These are phyloP conservation scores for Periophthalmus magnuspinnatus DNA, from an alignment of 2,797 vertebrate species.

Conservation along the genomic window DNA sequence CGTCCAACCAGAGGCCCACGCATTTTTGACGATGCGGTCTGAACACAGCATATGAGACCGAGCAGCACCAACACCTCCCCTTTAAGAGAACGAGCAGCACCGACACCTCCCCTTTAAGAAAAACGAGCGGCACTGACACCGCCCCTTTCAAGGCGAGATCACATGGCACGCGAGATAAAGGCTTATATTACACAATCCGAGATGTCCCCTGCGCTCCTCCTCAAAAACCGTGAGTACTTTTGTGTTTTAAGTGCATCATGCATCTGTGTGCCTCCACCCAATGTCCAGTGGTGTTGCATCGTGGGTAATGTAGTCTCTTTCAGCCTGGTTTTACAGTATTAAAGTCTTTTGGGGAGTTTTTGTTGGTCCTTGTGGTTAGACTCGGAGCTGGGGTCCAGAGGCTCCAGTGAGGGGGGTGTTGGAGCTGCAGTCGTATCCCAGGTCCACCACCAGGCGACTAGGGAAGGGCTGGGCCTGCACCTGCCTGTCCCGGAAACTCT, in stretches of 20 bases:
- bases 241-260: neutral
- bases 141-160: conserved; percentile 19
- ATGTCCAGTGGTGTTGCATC: neutral
- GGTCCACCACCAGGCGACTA: conserved; percentile 83
- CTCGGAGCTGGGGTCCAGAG: conserved; percentile 82
- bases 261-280: neutral
- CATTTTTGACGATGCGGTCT: too few species aligned
- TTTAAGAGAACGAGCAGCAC: conserved; percentile 6
- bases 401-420: conserved; percentile 85
- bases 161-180: neutral
- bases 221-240: neutral
- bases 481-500: conserved; percentile 96
- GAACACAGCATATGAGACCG: too few species aligned
- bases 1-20: too few species aligned
- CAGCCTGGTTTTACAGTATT: neutral
- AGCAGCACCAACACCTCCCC: conserved; percentile 5
- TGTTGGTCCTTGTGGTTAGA: conserved; percentile 68
- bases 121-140: neutral
- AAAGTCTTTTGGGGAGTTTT: neutral
- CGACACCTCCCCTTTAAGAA: neutral
- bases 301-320: neutral
- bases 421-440: conserved; percentile 90
- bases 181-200: neutral
- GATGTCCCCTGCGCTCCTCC: neutral
- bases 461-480: conserved; percentile 79